Conservation (phyloP, 2,113 vertebrate species). For the Neoarius graeffei region DNA sequence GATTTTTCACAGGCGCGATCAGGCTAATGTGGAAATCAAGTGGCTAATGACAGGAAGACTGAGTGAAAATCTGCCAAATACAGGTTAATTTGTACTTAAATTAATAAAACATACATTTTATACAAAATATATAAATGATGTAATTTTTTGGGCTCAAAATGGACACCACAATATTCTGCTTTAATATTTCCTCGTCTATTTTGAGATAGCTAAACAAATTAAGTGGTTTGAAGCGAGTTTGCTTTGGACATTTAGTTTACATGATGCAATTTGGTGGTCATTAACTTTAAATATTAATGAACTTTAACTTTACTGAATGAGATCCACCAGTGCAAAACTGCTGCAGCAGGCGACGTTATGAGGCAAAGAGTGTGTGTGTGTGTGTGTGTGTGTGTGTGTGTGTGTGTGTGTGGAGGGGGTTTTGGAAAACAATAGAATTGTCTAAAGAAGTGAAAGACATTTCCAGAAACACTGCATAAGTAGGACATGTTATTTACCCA, state of each 20-base stretch:
- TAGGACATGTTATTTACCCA: neutral
- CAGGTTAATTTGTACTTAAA: neutral
- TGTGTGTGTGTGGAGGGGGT: neutral
- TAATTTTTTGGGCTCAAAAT: no score
- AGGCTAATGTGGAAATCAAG: neutral
- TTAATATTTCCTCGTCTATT: neutral
- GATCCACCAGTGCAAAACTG: no score
- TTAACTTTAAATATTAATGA: neutral
- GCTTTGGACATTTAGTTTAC: neutral
- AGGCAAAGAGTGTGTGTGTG: neutral
- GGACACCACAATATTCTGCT: neutral
- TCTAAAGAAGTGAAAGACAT: slow-evolving; percentile 4
- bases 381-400: neutral
- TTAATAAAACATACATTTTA: neutral
- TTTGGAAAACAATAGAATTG: neutral
- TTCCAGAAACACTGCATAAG: slow-evolving; percentile 36
- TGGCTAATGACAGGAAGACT: neutral
- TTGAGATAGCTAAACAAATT: neutral
- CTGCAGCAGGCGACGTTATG: no score
- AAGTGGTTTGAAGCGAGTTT: neutral
- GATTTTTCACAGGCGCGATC: neutral
- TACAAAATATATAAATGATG: neutral
- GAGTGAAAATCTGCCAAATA: neutral
- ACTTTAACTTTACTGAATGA: neutral
- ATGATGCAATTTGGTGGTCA: neutral